Percentiles rank a stretch among this genome's conserved stretches.
phyloP scores from a whole-genome alignment of 2,797 vertebrate genomes.

The Leuciscus waleckii region DNA sequence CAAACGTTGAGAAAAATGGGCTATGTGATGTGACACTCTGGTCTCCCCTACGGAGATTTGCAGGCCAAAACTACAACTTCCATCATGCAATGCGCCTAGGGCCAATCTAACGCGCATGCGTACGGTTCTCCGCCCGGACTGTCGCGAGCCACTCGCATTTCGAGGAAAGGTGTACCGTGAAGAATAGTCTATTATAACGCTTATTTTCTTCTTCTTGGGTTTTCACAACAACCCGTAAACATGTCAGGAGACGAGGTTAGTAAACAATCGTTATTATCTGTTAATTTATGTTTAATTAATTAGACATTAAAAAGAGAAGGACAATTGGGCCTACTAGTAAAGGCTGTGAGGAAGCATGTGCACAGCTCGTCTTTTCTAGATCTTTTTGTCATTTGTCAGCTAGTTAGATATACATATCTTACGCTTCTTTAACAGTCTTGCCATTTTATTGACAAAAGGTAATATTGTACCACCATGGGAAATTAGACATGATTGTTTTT shows the following conservation, averaged over 20 bases:
- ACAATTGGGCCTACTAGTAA: conserved; percentile 19
- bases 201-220: not conserved
- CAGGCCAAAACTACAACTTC: conserved; percentile 31
- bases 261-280: not conserved
- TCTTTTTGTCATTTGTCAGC: not conserved
- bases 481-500: not conserved
- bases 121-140: not conserved
- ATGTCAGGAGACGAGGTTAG: conserved; percentile 61
- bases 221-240: not conserved
- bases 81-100: not conserved
- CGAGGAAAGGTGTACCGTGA: not conserved
- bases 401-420: not conserved
- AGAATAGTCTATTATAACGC: not conserved
- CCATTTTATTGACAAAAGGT: not conserved
- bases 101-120: not conserved
- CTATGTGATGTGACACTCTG: not conserved
- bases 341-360: conserved; percentile 31
- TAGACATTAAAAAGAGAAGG: not conserved
- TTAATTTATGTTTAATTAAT: too few species aligned
- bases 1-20: not conserved
- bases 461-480: not conserved
- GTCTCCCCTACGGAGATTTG: not conserved
- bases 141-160: not conserved
- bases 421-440: not conserved
- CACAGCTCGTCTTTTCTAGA: conserved; percentile 3